Percentiles rank a stretch among this genome's conserved stretches.
These are phyloP conservation scores for Limenitis camilla DNA, from an alignment of 2,888 invertebrate species.

Conservation along the genomic window DNA sequence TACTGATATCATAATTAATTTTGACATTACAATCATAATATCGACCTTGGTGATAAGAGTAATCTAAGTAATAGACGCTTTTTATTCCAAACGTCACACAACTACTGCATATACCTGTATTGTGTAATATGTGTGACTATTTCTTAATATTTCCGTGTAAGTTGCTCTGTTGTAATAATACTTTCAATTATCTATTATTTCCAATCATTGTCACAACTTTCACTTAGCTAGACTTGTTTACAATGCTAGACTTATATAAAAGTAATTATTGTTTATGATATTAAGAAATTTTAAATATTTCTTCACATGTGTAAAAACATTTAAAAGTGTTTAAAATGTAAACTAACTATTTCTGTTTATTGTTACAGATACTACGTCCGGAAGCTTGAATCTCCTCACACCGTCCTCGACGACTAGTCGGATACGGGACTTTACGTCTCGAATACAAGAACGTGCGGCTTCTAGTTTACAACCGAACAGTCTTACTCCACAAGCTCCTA, in stretches of 20 bases:
- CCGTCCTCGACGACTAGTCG: constrained; percentile 76
- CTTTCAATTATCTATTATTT: too few relatives aligned
- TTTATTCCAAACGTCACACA: constrained; percentile 2
- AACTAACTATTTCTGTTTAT: constrained; percentile 10
- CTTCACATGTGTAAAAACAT: not conserved
- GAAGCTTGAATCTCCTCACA: constrained; percentile 77
- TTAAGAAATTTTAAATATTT: not conserved
- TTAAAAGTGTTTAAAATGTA: not conserved
- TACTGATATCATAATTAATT: not conserved
- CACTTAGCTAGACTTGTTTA: too few relatives aligned
- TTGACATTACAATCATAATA: not conserved
- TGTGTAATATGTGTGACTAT: constrained; percentile 51
- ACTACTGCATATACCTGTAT: not conserved
- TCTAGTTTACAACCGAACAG: constrained; percentile 46
- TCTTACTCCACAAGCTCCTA: constrained; percentile 38
- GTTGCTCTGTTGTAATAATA: constrained; percentile 18
- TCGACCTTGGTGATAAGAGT: constrained; percentile 7
- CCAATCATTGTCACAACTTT: too few relatives aligned
- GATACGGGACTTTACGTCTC: constrained; percentile 74
- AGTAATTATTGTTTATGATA: not conserved
- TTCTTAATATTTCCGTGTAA: constrained; percentile 40
- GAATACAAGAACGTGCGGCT: constrained; percentile 72
- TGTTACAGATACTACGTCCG: constrained; percentile 73
- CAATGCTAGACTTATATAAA: not conserved
- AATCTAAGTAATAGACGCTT: constrained; percentile 1